Evolutionary conservation across 1,140 invertebrate species (phyloP).

Genomic region (Meloidogyne exigua): DNA sequence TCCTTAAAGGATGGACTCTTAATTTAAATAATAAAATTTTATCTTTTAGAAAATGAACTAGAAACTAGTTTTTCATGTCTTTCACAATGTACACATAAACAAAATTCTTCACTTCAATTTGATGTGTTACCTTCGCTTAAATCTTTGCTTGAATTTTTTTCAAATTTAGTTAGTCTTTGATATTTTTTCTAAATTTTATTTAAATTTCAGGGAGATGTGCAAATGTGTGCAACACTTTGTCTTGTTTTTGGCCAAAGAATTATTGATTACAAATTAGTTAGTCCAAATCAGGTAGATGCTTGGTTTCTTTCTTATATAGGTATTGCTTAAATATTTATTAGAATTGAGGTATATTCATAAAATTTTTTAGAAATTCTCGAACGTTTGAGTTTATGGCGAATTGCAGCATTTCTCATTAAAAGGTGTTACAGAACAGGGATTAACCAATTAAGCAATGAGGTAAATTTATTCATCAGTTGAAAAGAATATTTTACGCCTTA

Average conservation of each 20-base stretch:
- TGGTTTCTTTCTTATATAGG: slow-evolving; percentile 36
- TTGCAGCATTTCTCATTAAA: slow-evolving; percentile 29
- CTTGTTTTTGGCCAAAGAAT: slow-evolving; percentile 40
- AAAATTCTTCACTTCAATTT: slow-evolving; percentile 19
- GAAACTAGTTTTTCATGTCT: not conserved
- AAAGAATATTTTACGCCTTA: too few species aligned
- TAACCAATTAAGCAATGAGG: slow-evolving; percentile 41
- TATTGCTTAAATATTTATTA: slow-evolving; percentile 12
- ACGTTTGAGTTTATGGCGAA: slow-evolving; percentile 31
- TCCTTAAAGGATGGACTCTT: too few species aligned
- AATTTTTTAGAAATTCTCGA: slow-evolving; percentile 34
- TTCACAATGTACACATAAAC: slow-evolving; percentile 14
- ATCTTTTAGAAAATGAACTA: not conserved
- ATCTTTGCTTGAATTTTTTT: slow-evolving; percentile 32
- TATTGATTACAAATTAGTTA: slow-evolving; percentile 28
- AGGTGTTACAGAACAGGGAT: slow-evolving; percentile 31
- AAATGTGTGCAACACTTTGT: slow-evolving; percentile 44
- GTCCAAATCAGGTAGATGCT: slow-evolving; percentile 18
- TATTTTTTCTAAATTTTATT: slow-evolving; percentile 2
- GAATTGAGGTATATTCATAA: not conserved
- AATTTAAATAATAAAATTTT: too few species aligned
- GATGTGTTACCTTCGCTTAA: slow-evolving; percentile 32
- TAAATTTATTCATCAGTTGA: slow-evolving; percentile 9
- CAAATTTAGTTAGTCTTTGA: slow-evolving; percentile 27
- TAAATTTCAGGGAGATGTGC: slow-evolving; percentile 36